A percentile compares a stretch with the other conserved stretches of the same genome.
Conservation (phyloP, 1,140 invertebrate genomes). For the Halesus radiatus region DNA sequence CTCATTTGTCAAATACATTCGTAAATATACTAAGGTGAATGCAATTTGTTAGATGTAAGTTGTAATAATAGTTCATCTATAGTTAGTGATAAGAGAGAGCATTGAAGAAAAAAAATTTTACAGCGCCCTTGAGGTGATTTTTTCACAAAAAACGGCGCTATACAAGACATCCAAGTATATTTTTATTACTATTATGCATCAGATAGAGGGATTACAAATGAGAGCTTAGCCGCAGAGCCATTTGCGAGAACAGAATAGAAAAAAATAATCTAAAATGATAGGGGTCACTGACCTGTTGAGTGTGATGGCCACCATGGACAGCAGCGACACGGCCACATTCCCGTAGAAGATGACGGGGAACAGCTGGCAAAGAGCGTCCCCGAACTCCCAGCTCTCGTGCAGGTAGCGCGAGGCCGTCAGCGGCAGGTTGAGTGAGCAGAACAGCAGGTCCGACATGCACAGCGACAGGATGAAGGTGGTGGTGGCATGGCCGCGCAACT, state of each 20-base stretch:
- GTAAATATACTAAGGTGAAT: no score
- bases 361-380: conserved; percentile 82
- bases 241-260: background rate
- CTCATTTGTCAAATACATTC: no score
- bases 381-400: conserved; percentile 86
- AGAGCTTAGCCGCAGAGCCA: no score
- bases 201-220: no score
- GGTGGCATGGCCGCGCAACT: conserved; percentile 84
- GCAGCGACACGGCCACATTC: conserved; percentile 87
- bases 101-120: no score
- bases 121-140: no score
- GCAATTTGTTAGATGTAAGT: no score
- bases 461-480: conserved; percentile 90
- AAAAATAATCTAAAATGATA: background rate
- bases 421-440: conserved; percentile 87
- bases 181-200: no score
- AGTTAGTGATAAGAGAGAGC: no score
- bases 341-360: conserved; percentile 93
- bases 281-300: conserved; percentile 76
- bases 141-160: no score
- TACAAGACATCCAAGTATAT: no score
- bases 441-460: conserved; percentile 88
- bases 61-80: no score
- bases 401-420: conserved; percentile 86
- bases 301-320: conserved; percentile 92